Percentiles rank a stretch among this genome's conserved stretches.
phyloP scores from a whole-genome alignment of 2,888 invertebrate genomes.

The Masnerella sp. region DNA sequence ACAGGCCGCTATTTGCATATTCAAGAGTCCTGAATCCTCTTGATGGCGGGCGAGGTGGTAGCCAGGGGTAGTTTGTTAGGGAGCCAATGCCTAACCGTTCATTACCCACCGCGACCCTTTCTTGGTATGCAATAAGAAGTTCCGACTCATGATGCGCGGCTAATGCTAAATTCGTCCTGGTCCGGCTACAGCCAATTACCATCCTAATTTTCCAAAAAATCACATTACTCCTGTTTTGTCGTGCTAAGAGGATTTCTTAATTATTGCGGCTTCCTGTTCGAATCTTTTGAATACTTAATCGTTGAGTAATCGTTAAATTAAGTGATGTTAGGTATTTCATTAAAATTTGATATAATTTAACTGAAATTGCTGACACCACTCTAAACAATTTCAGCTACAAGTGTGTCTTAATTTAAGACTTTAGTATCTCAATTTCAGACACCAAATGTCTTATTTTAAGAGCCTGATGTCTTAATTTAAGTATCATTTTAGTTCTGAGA shows the following conservation, averaged over 20 bases:
- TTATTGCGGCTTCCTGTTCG: slow-evolving; percentile 1
- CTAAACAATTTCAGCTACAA: too few relatives aligned
- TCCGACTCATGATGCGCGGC: slow-evolving; percentile 56
- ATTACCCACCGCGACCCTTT: slow-evolving; percentile 64
- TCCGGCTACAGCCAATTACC: slow-evolving; percentile 44
- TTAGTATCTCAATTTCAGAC: too few relatives aligned
- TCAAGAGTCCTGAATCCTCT: slow-evolving; percentile 70
- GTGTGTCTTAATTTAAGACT: too few relatives aligned
- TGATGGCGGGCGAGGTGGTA: slow-evolving; percentile 59
- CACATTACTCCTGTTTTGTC: slow-evolving; percentile 38
- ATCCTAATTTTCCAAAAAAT: slow-evolving; percentile 44
- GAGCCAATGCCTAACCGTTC: slow-evolving; percentile 69
- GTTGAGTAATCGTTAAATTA: neutral
- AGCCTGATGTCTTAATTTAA: too few relatives aligned
- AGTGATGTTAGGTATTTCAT: neutral
- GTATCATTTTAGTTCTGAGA: too few relatives aligned
- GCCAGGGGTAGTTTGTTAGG: slow-evolving; percentile 63
- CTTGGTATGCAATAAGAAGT: slow-evolving; percentile 65
- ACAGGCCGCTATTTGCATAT: slow-evolving; percentile 70
- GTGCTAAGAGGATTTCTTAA: slow-evolving; percentile 25
- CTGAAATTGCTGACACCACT: too few relatives aligned
- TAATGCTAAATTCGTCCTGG: slow-evolving; percentile 56
- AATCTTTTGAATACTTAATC: slow-evolving; percentile 4
- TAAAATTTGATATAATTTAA: too few relatives aligned
- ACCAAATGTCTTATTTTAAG: too few relatives aligned